phyloP scores from a whole-genome alignment of 2,797 vertebrate species.

The Scolopax rusticola region DNA sequence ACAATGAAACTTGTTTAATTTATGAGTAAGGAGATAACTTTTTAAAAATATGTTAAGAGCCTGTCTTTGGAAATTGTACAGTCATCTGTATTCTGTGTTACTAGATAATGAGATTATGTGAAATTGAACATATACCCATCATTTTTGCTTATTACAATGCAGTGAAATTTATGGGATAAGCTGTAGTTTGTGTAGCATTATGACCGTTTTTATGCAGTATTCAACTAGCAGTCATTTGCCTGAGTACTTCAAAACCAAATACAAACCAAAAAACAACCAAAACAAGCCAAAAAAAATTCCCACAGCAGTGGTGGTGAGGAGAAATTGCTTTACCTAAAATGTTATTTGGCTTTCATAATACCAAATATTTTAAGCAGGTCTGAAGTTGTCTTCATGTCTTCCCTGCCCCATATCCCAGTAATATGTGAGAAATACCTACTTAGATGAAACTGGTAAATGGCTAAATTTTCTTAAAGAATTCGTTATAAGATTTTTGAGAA shows the following conservation, averaged over 20 bases:
- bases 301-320: not conserved
- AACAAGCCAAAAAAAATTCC: not conserved
- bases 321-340: not conserved
- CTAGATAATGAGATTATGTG: not conserved
- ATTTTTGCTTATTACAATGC: not conserved
- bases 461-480: not conserved
- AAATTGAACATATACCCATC: not conserved
- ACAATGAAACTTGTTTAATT: not conserved
- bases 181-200: not conserved
- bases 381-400: not conserved
- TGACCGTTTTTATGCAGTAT: not conserved
- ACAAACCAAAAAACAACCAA: not conserved
- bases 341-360: not conserved
- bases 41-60: not conserved
- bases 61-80: not conserved
- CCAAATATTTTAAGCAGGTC: not conserved
- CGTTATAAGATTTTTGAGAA: not conserved
- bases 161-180: not conserved
- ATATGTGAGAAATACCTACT: not conserved
- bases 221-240: not conserved
- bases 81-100: not conserved
- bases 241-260: not conserved
- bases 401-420: too few species aligned
- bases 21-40: not conserved
- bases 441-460: not conserved